Evolutionary conservation across 2,113 vertebrate genomes (phyloP).

Genomic region (Lamprologus tigripictilis): DNA sequence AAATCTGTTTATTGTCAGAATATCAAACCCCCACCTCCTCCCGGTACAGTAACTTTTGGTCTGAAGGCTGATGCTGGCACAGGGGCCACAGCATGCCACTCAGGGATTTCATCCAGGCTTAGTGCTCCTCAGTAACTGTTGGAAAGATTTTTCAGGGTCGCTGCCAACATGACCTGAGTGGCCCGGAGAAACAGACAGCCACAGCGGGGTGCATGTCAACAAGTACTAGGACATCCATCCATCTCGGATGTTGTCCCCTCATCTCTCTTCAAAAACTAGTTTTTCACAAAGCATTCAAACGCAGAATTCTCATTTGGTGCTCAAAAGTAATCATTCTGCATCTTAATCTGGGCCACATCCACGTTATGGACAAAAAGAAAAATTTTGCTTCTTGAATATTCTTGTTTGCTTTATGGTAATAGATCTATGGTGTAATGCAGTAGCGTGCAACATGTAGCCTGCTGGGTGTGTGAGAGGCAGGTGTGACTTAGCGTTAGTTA

Average conservation of each 20-base stretch:
- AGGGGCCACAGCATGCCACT: neutral
- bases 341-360: neutral
- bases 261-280: neutral
- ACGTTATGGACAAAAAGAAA: fast-evolving
- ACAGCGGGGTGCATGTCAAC: conserved; percentile 1
- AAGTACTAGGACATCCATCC: neutral
- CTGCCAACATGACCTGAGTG: conserved; percentile 21
- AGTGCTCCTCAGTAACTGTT: neutral
- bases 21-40: neutral
- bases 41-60: neutral
- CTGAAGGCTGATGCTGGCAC: conserved; percentile 4
- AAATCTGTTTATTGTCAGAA: neutral
- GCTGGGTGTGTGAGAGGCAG: neutral
- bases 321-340: neutral
- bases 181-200: conserved; percentile 1
- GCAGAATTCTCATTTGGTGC: neutral
- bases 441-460: neutral
- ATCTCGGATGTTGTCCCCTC: neutral
- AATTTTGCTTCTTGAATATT: neutral
- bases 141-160: neutral
- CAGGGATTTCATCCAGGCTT: conserved; percentile 25
- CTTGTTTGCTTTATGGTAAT: neutral
- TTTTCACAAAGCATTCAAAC: neutral
- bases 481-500: neutral
- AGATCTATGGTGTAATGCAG: neutral